Percentiles rank a stretch among this genome's conserved stretches.
Conservation (phyloP, 2,888 invertebrate genomes). For the Ecliptopera silaceata region DNA sequence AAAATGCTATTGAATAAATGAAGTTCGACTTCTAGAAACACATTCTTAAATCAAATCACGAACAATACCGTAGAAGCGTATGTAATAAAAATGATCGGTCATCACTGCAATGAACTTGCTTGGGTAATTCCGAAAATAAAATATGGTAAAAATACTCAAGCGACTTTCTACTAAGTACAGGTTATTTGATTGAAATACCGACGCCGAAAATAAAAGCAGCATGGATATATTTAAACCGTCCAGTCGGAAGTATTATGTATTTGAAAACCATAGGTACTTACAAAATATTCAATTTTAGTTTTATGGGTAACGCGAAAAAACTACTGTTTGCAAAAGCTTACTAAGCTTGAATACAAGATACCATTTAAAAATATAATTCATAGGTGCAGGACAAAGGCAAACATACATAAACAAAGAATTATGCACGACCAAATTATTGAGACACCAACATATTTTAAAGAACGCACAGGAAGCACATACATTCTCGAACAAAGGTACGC, state of each 20-base stretch:
- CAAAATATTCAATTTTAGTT: background rate
- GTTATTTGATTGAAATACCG: background rate
- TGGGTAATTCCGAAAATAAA: background rate
- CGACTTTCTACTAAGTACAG: background rate
- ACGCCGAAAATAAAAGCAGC: background rate
- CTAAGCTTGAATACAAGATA: background rate
- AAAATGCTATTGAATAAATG: constrained; percentile 23
- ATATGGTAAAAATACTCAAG: background rate
- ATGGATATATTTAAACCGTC: background rate
- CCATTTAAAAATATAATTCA: background rate
- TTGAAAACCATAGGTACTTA: too few species aligned
- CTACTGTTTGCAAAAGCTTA: background rate
- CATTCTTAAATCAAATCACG: background rate
- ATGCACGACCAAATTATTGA: constrained; percentile 4
- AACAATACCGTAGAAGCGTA: background rate
- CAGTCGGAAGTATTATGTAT: too few species aligned
- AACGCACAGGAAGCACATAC: constrained; percentile 51
- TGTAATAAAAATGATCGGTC: background rate
- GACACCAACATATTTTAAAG: constrained; percentile 19
- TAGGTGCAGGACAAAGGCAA: background rate
- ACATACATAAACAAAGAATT: constrained; percentile 9
- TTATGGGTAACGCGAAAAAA: background rate
- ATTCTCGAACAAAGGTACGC: constrained; percentile 61
- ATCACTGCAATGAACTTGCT: background rate
- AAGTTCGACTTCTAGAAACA: constrained; percentile 2